Conservation (phyloP, 2,797 vertebrate genomes). For the Petrocephalus sullivani region DNA sequence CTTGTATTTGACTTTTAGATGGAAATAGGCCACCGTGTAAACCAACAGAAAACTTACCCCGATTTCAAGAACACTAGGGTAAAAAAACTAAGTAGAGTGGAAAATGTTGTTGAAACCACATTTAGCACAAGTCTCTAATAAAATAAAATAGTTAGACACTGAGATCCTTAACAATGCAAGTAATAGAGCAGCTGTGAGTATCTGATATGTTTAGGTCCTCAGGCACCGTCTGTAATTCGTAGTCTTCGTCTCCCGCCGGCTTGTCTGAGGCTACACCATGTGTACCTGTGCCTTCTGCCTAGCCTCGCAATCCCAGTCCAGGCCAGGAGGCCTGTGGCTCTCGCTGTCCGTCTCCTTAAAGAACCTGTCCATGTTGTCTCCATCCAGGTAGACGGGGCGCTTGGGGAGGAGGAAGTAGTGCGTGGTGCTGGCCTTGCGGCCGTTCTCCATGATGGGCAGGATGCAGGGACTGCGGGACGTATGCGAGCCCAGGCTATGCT, state of each 20-base stretch:
- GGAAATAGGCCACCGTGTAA: background rate
- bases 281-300: constrained; percentile 60
- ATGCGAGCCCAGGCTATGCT: constrained; percentile 72
- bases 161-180: background rate
- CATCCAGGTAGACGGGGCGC: constrained; percentile 69
- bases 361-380: constrained; percentile 74
- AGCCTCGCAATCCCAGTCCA: constrained; percentile 47
- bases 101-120: background rate
- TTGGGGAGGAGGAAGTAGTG: constrained; percentile 94
- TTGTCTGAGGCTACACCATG: constrained; percentile 46
- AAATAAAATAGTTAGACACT: background rate
- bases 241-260: background rate
- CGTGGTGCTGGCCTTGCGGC: constrained; percentile 84
- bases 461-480: constrained; percentile 68
- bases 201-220: background rate
- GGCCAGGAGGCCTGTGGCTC: constrained; percentile 39
- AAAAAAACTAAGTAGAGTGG: background rate
- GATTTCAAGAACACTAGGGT: background rate
- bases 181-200: constrained; percentile 20
- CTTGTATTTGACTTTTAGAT: background rate
- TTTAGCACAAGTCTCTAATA: background rate
- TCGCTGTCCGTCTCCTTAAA: constrained; percentile 70
- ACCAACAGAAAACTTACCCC: background rate
- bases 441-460: constrained; percentile 90
- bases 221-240: background rate